Conservation (phyloP, 2,113 vertebrate genomes). For the Salvelinus alpinus region DNA sequence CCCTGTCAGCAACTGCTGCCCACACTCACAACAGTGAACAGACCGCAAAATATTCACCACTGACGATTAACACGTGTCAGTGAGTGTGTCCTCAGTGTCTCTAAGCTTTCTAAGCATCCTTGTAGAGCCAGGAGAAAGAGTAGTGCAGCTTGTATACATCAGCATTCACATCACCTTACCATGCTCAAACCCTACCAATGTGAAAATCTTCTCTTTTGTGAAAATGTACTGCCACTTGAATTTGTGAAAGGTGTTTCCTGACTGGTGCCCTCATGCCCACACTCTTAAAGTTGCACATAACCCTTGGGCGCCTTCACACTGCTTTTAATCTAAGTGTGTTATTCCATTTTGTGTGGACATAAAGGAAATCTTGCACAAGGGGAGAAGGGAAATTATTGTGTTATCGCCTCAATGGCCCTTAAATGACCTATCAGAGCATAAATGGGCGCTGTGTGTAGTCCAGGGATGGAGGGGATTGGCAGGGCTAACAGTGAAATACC, state of each 20-base stretch:
- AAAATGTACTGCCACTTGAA: conserved; percentile 10
- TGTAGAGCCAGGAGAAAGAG: neutral
- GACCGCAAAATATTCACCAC: neutral
- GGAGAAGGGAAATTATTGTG: conserved; percentile 23
- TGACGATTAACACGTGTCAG: neutral
- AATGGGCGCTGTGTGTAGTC: conserved; percentile 28
- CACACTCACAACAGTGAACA: neutral
- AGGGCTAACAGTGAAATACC: neutral
- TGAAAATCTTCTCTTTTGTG: neutral
- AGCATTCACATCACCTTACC: conserved; percentile 3
- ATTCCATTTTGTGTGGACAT: conserved; percentile 17
- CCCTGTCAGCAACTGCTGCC: neutral
- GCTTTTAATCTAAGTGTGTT: conserved; percentile 9
- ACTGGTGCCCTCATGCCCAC: neutral
- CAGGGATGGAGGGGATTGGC: neutral
- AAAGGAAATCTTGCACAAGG: conserved; percentile 19
- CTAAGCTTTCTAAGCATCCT: neutral
- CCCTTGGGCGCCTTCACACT: conserved; percentile 3
- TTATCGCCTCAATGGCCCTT: conserved; percentile 19
- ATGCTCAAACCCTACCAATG: neutral
- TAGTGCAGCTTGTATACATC: neutral
- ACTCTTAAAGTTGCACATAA: conserved; percentile 10
- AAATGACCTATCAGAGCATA: conserved; percentile 35
- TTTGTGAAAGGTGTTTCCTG: conserved; percentile 9
- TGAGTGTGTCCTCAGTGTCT: neutral